These are phyloP conservation scores for Arremon brunneinucha DNA, from an alignment of 2,797 vertebrate species.

Conservation along the genomic window DNA sequence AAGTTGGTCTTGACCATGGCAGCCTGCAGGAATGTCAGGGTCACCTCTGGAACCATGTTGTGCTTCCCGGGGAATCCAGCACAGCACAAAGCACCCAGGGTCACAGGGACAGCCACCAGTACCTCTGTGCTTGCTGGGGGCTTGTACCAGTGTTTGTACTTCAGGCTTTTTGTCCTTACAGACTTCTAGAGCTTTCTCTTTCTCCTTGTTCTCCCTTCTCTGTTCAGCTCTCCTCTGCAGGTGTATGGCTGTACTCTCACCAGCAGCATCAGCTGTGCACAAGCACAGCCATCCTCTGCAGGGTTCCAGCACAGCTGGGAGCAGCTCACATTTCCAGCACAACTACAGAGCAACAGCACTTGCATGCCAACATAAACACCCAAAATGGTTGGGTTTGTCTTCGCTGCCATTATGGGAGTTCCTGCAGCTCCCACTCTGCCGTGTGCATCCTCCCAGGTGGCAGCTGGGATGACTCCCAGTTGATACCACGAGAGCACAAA, in stretches of 20 bases:
- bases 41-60: background rate
- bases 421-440: rapidly evolving
- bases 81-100: rapidly evolving
- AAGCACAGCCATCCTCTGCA: background rate
- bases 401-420: rapidly evolving
- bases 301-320: rapidly evolving
- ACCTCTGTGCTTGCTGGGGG: background rate
- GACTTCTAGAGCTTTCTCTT: background rate
- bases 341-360: background rate
- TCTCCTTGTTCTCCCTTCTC: background rate
- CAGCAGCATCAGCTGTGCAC: rapidly evolving
- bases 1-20: background rate
- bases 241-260: background rate
- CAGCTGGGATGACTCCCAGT: background rate
- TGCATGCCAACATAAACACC: background rate
- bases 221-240: background rate
- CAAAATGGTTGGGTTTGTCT: background rate
- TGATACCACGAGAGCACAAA: rapidly evolving
- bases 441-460: rapidly evolving
- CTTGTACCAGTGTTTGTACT: background rate
- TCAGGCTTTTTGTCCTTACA: background rate
- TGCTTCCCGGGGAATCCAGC: background rate
- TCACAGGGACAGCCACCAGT: background rate
- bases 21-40: rapidly evolving
- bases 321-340: background rate